Percentiles rank a stretch among this genome's conserved stretches.
These are phyloP conservation scores for Tetragnatha versicolor DNA, from an alignment of 1,140 invertebrate genomes.

Conservation along the genomic window DNA sequence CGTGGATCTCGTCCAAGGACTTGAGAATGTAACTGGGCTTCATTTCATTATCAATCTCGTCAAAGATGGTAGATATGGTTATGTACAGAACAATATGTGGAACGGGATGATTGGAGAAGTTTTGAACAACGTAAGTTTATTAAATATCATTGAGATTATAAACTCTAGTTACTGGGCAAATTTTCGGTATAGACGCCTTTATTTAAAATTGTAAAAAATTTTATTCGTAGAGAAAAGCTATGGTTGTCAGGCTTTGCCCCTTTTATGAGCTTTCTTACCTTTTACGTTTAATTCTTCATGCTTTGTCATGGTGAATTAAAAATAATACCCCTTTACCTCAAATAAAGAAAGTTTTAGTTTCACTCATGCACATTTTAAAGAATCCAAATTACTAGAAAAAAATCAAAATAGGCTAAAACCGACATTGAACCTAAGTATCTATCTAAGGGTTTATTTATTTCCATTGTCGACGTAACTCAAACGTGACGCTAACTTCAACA, in stretches of 20 bases:
- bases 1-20: not conserved
- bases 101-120: slow-evolving; percentile 48
- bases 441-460: too few species aligned
- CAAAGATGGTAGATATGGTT: slow-evolving; percentile 27
- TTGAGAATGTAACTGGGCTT: not conserved
- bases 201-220: not conserved
- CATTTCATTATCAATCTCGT: not conserved
- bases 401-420: too few species aligned
- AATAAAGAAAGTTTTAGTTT: too few species aligned
- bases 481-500: too few species aligned
- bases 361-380: not conserved
- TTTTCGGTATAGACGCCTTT: not conserved
- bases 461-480: too few species aligned
- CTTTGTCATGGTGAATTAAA: not conserved
- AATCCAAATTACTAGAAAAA: too few species aligned
- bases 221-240: not conserved
- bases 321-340: too few species aligned
- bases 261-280: not conserved
- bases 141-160: not conserved
- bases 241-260: not conserved
- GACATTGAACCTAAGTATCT: too few species aligned
- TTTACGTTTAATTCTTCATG: not conserved
- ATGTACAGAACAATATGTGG: not conserved
- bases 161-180: not conserved
- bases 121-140: slow-evolving; percentile 1